Evolutionary conservation across 1,140 invertebrate species (phyloP).

Genomic region (Argopecten irradians): DNA sequence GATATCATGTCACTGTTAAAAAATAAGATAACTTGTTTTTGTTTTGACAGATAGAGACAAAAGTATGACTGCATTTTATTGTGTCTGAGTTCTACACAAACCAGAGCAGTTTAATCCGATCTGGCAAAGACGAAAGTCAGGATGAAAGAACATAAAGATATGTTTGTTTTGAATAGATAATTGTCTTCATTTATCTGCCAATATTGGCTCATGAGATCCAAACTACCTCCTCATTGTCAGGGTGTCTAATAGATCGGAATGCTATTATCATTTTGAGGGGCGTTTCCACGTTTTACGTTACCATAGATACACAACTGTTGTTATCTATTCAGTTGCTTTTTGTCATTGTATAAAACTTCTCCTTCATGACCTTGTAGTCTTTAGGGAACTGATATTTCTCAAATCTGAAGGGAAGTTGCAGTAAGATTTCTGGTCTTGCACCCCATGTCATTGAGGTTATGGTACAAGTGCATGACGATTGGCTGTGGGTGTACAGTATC

Average conservation of each 20-base stretch:
- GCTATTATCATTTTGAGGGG: neutral
- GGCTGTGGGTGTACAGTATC: neutral
- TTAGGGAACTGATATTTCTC: neutral
- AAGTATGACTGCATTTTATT: too few relatives aligned
- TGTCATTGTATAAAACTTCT: neutral
- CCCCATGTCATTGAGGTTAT: neutral
- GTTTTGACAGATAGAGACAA: neutral
- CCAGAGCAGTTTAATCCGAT: neutral
- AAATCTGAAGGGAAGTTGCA: neutral
- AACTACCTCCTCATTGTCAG: neutral
- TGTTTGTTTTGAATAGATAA: neutral
- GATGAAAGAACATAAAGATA: neutral
- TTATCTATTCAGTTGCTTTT: neutral
- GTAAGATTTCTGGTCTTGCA: neutral
- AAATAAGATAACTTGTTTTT: too few relatives aligned
- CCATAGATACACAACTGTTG: neutral
- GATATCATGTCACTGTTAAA: too few relatives aligned
- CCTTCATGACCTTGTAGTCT: neutral
- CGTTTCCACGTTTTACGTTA: neutral
- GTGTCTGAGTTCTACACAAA: neutral
- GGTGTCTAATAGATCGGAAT: neutral
- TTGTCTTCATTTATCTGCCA: neutral
- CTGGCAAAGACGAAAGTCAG: neutral
- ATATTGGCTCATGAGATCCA: neutral
- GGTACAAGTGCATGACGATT: neutral